Base-by-base conservation (phyloP, 2,888 invertebrate species). In the Nymphalis c-album region DNA sequence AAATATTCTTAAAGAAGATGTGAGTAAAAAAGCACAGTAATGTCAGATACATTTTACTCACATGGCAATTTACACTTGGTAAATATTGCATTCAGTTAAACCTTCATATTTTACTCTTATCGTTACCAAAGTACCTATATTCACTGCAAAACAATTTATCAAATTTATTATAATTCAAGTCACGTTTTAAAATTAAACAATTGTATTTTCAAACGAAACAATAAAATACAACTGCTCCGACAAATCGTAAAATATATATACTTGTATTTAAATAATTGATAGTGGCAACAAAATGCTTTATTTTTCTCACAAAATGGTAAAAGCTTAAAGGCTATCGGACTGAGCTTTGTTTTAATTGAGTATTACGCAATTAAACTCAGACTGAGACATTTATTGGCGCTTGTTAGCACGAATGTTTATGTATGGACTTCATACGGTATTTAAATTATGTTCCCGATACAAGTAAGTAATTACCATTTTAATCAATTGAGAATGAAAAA, bases 271-370 rank as follows among this genome's bases (percentile, higher is more conserved):
- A 4, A 40, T 40, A 40, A 40, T 40, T 13, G 40, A 40, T 40
- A 40, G 13, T 13, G 22, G 20, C 7, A 50, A 50, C 50, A 18
- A 50, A 10, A 51, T 22, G 22, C 16, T 51, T 51, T 51, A 51
- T 51, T 51, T 51, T 51, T 51, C 51, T 51, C 22, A 13, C 51
- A 22, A 51, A 51, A 51, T 51, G 51, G 51, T 26, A 16, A 26
- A 10, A 51, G 64, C 50, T 64, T 60, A 68, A 64, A 60, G 60
- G 64, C 57, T 68, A 68, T 68, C 68, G 57, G 60, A 50, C 60
- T 51, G 45, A 48, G 55, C 64, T 64, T 64, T 60, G 59, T 68
- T 55, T 47, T 55, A 45, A 64, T 68, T 22, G 51, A 22, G 16
- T 51, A 50, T 46, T 60, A 48, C 51, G 26, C 60, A 40, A 35